Evolutionary conservation across 2,797 vertebrate species (phyloP).

Genomic region (Phalanger gymnotis): DNA sequence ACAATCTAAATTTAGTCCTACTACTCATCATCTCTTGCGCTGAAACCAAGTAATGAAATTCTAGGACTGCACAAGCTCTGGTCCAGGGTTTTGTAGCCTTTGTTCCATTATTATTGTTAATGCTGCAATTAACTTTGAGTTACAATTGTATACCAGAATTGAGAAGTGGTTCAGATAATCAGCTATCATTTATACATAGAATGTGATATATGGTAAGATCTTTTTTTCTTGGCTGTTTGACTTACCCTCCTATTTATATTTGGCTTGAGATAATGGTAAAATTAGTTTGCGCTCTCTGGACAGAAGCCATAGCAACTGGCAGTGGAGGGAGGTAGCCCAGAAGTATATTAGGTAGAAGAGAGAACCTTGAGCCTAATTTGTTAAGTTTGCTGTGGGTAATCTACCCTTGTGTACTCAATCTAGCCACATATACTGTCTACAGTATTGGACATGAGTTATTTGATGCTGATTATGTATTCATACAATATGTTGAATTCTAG

Average conservation of each 20-base stretch:
- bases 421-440: neutral
- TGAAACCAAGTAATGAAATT: slow-evolving; percentile 70
- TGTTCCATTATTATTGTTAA: slow-evolving; percentile 36
- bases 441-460: neutral
- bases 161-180: neutral
- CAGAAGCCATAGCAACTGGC: neutral
- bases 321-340: neutral
- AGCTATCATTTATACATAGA: slow-evolving; percentile 2
- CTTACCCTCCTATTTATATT: slow-evolving; percentile 48
- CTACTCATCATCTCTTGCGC: slow-evolving; percentile 69
- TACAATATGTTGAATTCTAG: neutral
- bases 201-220: neutral
- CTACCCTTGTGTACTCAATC: neutral
- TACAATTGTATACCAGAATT: neutral
- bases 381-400: neutral
- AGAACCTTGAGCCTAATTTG: neutral
- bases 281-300: slow-evolving; percentile 32
- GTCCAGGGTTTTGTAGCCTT: slow-evolving; percentile 54
- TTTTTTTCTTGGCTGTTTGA: neutral
- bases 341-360: neutral
- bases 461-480: neutral
- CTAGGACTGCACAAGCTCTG: slow-evolving; percentile 53
- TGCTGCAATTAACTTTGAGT: slow-evolving; percentile 37
- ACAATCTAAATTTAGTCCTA: slow-evolving; percentile 80
- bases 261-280: slow-evolving; percentile 48